Base-by-base conservation (phyloP, 2,888 invertebrate genomes). In the Diabrotica balteata region DNA sequence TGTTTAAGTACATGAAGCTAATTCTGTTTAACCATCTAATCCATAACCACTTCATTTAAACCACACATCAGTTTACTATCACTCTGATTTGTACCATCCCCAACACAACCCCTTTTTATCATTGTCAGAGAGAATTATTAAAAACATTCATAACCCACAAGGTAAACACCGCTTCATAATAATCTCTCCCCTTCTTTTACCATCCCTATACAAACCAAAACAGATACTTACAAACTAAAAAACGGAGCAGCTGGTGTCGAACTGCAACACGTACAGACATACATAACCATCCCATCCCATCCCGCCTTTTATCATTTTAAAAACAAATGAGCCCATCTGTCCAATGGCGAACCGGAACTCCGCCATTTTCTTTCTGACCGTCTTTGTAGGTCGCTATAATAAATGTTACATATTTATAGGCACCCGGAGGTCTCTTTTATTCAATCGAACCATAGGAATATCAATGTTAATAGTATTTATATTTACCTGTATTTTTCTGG, bases 291-390 rank as follows among this genome's bases (percentile, higher is more conserved):
- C 32, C 32, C 17, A 17, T 17, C 17, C 54, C 69, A 71, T 73
- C 74, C 74, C 77, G 75, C 75, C 75, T 67, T 57, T 75, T 76
- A 78, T 80, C 79, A 79, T 79, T 77, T 78, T 80, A 80, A 80
- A 81, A 80, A 80, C 80, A 81, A 80, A 80, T 73, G 78, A 76
- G 76, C 68, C 76, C 79, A 79, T 79, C 79, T 80, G 80, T 73
- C 80, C 80, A 81, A 80, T 80, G 76, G 77, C 74, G 74, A 71
- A 78, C 79, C 78, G 80, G 78, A 80, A 80, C 75, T 75, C 81
- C 80, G 82, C 82, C 82, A 83, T 83, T 82, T 82, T 83, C 78
- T 78, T 46, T 17, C 58, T 57, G 43, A n/a, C 11, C 45, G 55
- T 45, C 43, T 45, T 57, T 45, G 43, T 32, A 32, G 32, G 32